A percentile compares a stretch with the other conserved stretches of the same genome.
Evolutionary conservation across 2,113 vertebrate genomes (phyloP).

Genomic region (Salvelinus sp.): DNA sequence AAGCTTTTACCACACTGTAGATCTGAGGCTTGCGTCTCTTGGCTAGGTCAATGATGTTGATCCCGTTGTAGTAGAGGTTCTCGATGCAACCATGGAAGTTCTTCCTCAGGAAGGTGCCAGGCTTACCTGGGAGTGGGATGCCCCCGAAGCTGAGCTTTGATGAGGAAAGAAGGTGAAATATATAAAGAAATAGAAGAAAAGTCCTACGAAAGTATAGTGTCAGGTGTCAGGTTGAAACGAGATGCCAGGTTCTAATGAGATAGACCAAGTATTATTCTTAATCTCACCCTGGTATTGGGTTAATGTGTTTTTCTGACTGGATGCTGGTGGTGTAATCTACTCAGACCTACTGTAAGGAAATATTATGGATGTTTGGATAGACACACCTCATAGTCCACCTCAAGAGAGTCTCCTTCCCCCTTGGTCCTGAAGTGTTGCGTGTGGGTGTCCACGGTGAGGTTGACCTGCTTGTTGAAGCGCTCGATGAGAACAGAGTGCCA

Average conservation of each 20-base stretch:
- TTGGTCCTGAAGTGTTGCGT: constrained; percentile 88
- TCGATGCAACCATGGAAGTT: constrained; percentile 97
- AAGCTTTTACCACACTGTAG: constrained; percentile 80
- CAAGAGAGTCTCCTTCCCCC: constrained; percentile 87
- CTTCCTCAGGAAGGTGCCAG: constrained; percentile 93
- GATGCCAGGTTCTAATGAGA: too few relatives aligned
- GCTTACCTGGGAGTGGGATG: constrained; percentile 94
- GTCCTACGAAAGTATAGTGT: neutral
- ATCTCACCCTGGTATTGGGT: too few relatives aligned
- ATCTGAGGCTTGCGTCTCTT: constrained; percentile 89
- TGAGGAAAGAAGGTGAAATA: constrained; percentile 45
- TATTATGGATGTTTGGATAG: neutral
- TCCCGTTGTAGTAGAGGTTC: constrained; percentile 97
- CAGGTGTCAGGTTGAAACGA: too few relatives aligned
- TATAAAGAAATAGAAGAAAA: neutral
- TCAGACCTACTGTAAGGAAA: too few relatives aligned
- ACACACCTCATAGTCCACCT: constrained; percentile 97
- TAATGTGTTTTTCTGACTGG: too few relatives aligned
- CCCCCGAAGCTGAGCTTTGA: constrained; percentile 96
- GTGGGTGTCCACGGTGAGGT: constrained; percentile 91
- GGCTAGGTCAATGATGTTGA: constrained; percentile 88
- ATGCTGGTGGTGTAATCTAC: too few relatives aligned
- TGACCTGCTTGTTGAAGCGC: constrained; percentile 93
- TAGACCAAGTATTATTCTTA: too few relatives aligned
- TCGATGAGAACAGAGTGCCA: constrained; percentile 95